Evolutionary conservation across 2,888 invertebrate genomes (phyloP), one percentile per base, ranked within the genome.

Genomic region (Adelphocoris suturalis): DNA sequence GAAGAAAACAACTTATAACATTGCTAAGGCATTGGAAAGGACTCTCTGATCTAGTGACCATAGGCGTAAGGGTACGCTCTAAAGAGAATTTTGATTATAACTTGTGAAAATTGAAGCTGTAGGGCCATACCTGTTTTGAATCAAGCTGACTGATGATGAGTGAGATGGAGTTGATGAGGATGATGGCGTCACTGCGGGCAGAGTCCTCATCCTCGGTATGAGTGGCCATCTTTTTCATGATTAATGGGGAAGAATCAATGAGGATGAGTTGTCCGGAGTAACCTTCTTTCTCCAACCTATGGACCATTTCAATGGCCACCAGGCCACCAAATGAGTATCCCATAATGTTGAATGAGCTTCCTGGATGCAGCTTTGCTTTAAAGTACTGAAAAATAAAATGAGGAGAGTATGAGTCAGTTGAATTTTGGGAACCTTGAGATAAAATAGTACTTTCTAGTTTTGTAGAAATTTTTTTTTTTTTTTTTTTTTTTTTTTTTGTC

Each of bases 281-380:
- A 91, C 96, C 96, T 92, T 95, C 94, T 11, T 93, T 94, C 93
- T 97, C 97, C 57, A 98, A 94, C 92, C 95, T 94, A 12, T 95
- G 94, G 5, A 96, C 96, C 90, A 98, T 94, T 93, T 98, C 97
- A 89, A 98, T 93, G 0, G 96, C 96, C 27, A 98, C 94, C 28
- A 96, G 93, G 0, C 96, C 94, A 78, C 99, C 99, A 92, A 96
- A 98, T 16, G 99, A 99, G 94, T 99, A 98, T 0, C 97, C 99
- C 16, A 97, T 95, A 0, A 99, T 93, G 90, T 95, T 95, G 94
- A 97, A 98, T 0, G 95, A 95, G 52, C 95, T 95, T 23, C 94
- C 94, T 0, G 95, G 95, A 0, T 23, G 37, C 37, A 89, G 47
- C 37, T 61, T 89, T 5, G 57, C 28, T 81, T 81, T 89, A 13